Conservation (phyloP, 2,797 vertebrate genomes). For the Enteromius argenteus region DNA sequence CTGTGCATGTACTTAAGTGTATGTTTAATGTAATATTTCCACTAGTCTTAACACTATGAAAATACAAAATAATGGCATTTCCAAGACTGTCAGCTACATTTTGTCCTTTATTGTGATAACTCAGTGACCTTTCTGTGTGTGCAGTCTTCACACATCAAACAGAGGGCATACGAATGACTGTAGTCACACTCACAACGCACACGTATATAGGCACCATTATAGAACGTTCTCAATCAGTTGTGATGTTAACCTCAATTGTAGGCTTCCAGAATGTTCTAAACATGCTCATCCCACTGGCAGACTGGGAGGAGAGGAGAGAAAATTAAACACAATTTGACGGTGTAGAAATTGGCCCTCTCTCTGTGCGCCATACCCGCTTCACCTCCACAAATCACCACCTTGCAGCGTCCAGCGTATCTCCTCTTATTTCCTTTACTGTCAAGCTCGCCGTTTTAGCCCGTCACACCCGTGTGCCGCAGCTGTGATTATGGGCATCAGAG, state of each 20-base stretch:
- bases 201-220: slow-evolving; percentile 49
- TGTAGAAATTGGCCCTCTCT: slow-evolving; percentile 63
- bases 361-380: slow-evolving; percentile 59
- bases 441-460: slow-evolving; percentile 72
- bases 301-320: slow-evolving; percentile 59
- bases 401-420: slow-evolving; percentile 68
- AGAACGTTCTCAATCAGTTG: slow-evolving; percentile 69
- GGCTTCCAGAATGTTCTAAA: slow-evolving; percentile 63
- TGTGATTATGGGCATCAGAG: slow-evolving; percentile 76
- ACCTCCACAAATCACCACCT: slow-evolving; percentile 67
- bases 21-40: background rate
- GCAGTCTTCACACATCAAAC: slow-evolving; percentile 2
- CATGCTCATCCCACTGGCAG: slow-evolving; percentile 44
- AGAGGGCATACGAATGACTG: slow-evolving; percentile 9
- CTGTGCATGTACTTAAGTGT: background rate
- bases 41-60: background rate
- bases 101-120: background rate
- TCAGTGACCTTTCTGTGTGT: background rate
- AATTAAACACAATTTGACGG: slow-evolving; percentile 74
- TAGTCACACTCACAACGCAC: slow-evolving; percentile 52
- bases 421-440: slow-evolving; percentile 76
- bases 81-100: background rate
- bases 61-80: background rate
- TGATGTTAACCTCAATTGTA: slow-evolving; percentile 77
- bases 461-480: slow-evolving; percentile 73